These are phyloP conservation scores for Hydrochoerus hydrochaeris DNA, from an alignment of 2,113 vertebrate genomes.

Conservation along the genomic window DNA sequence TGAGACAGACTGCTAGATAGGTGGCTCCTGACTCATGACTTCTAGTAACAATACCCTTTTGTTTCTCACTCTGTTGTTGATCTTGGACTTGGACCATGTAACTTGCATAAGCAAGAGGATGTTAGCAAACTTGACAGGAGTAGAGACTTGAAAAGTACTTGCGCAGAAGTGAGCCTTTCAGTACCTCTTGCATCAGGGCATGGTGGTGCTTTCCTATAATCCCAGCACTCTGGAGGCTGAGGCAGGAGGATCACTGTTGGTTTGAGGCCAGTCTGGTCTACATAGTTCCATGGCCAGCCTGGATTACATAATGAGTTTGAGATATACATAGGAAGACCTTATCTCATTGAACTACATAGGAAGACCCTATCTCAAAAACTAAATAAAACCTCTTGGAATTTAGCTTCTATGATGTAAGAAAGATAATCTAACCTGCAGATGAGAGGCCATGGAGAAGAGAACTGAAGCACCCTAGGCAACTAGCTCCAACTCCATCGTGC, in stretches of 20 bases:
- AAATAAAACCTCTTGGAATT: background rate
- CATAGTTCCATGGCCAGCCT: background rate
- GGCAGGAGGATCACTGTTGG: background rate
- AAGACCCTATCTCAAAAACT: background rate
- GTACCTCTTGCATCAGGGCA: background rate
- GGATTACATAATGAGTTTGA: background rate
- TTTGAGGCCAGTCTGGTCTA: background rate
- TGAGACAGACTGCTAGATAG: background rate
- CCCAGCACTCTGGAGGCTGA: background rate
- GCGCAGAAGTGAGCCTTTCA: background rate
- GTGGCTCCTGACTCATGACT: background rate
- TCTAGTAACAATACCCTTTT: conserved; percentile 9
- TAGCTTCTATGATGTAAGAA: background rate
- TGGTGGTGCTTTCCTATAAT: background rate
- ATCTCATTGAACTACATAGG: too few species aligned
- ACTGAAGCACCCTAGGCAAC: background rate
- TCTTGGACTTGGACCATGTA: background rate
- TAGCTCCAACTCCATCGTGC: background rate
- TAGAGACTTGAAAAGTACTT: background rate
- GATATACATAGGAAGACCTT: too few species aligned
- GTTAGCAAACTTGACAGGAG: background rate
- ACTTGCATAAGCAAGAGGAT: background rate
- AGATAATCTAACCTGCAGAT: background rate
- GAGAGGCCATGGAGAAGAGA: background rate
- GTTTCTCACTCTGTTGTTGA: background rate